Conservation (phyloP, 2,888 invertebrate genomes). For the Zonitis immaculata region DNA sequence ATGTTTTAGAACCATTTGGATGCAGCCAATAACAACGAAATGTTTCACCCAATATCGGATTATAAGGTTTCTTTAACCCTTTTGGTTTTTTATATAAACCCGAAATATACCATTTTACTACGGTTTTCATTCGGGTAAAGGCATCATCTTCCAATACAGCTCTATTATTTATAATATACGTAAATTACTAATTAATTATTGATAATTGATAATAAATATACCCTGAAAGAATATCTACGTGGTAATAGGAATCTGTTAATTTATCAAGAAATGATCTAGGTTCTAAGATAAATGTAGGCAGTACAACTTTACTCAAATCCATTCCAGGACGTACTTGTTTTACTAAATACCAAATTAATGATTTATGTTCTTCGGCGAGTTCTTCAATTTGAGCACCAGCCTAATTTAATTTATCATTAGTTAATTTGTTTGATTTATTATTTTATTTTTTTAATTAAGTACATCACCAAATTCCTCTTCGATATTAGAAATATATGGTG, state of each 20-base stretch:
- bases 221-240: conserved; percentile 83
- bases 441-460: conserved; percentile 6
- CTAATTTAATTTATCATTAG: conserved; percentile 42
- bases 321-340: conserved; percentile 95
- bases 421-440: not conserved
- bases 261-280: conserved; percentile 92
- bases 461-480: conserved; percentile 60
- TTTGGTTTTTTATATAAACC: conserved; percentile 93
- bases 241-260: conserved; percentile 89
- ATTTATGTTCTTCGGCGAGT: conserved; percentile 91
- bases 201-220: conserved; percentile 40
- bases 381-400: conserved; percentile 86
- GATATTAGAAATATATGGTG: conserved; percentile 54
- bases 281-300: conserved; percentile 92
- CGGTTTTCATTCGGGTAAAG: conserved; percentile 80
- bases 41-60: conserved; percentile 89
- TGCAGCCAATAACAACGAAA: conserved; percentile 91
- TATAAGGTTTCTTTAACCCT: conserved; percentile 93
- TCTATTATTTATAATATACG: conserved; percentile 45
- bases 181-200: not conserved
- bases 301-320: conserved; percentile 89
- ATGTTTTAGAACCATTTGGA: conserved; percentile 75
- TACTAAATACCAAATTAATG: conserved; percentile 87
- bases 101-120: conserved; percentile 88
- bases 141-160: conserved; percentile 83